Base-by-base conservation (phyloP, 92 coral and sea anemone species). In the Desmophyllum pertusum region DNA sequence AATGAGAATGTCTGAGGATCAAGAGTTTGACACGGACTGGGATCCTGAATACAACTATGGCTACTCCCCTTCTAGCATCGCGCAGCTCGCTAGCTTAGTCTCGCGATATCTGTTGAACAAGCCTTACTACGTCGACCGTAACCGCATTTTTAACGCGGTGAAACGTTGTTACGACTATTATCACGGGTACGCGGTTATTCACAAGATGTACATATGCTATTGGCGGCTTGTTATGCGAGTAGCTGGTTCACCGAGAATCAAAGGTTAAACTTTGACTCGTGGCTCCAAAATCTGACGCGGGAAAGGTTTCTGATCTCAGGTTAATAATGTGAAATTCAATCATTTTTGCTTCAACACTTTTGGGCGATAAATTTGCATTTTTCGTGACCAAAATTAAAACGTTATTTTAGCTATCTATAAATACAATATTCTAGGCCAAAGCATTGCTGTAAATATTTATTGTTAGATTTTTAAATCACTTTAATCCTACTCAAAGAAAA, bases 201-300 rank as follows among this genome's bases (percentile, higher is more conserved):
- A 9, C 99, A 97, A 88, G 99, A 97, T 67, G 99, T 97, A 0
- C 99, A 97, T 46, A 94, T 97, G 99, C 79, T 97, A 3, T 87
- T 97, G 4, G 99, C 99, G 0, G 91, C 98, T 7, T 76, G 97
- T 29, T 94, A 88, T 62, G 99, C 99, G 0, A 91, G 98, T 61
- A 97, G 95, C 88, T 97, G 99, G 99, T 97, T 97, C 84, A 97
- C 95, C 2, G 99, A 97, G 48, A 93, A 97, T 38, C 99, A 95
- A 59, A 81, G 99, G 62, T 85, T 82, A 33, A 93, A 95, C 84
- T 97, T 97, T 63, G 97, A 97, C 66, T 86, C 88, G 18, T 97
- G 99, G 99, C 88, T 97, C 33, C 91, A 85, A 46, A 87, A 74
- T 33, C 57, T 94, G 63, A 85, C 95, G 15, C 80, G 93, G 23